phyloP scores from a whole-genome alignment of 1,140 invertebrate genomes.

The Conus betulinus region DNA sequence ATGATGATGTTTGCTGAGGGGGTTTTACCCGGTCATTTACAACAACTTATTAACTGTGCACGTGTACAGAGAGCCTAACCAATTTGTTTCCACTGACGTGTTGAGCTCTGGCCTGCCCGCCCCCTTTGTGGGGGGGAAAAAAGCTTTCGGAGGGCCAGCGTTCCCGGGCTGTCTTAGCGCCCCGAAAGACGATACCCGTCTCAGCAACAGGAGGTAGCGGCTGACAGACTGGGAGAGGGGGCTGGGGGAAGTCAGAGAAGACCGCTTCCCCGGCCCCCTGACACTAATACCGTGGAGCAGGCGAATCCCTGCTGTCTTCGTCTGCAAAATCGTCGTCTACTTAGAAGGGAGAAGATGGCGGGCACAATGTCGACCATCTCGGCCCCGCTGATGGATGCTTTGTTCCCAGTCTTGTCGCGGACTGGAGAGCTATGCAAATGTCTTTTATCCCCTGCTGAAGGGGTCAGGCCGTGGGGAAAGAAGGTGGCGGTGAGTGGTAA shows the following conservation, averaged over 20 bases:
- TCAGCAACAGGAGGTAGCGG: constrained; percentile 14
- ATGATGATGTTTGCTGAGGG: constrained; percentile 9
- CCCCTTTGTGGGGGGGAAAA: neutral
- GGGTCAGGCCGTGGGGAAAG: neutral
- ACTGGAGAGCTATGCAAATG: constrained; percentile 24
- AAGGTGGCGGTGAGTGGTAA: constrained; percentile 1
- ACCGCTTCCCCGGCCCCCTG: neutral
- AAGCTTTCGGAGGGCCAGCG: neutral
- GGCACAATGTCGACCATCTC: constrained; percentile 5
- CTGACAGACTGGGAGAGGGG: constrained; percentile 4
- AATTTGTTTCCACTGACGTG: constrained; percentile 28
- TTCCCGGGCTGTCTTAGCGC: neutral
- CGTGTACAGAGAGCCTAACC: constrained; percentile 6
- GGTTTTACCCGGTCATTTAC: constrained; percentile 17
- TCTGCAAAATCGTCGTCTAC: constrained; percentile 26
- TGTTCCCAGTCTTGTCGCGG: constrained; percentile 17
- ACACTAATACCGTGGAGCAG: constrained; percentile 32
- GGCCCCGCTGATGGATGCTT: constrained; percentile 23
- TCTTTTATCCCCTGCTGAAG: constrained; percentile 1
- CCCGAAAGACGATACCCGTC: constrained; percentile 2
- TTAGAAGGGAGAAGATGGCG: neutral
- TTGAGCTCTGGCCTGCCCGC: neutral
- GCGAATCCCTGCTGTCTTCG: constrained; percentile 26
- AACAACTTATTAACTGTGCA: constrained; percentile 23
- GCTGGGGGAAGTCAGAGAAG: neutral